A percentile compares a stretch with the other conserved stretches of the same genome.
These are phyloP conservation scores for Bos javanicus DNA, from an alignment of 2,113 vertebrate species.

Conservation along the genomic window DNA sequence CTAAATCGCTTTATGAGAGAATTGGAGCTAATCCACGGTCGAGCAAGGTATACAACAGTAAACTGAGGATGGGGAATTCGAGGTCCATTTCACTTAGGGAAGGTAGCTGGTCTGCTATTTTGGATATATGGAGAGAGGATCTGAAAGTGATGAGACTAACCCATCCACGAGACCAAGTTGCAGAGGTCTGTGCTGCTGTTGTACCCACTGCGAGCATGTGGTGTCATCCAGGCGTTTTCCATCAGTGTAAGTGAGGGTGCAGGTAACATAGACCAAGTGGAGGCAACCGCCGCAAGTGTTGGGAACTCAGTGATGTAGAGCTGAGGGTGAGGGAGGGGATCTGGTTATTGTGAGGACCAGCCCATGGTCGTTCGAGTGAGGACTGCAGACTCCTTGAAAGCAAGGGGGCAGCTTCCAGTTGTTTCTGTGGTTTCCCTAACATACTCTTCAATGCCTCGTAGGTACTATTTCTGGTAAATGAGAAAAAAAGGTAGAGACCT, in stretches of 20 bases:
- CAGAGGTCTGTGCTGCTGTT: not conserved
- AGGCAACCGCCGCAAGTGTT: not conserved
- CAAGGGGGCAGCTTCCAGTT: not conserved
- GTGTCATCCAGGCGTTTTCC: not conserved
- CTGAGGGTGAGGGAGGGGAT: not conserved
- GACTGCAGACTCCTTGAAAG: not conserved
- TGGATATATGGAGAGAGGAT: not conserved
- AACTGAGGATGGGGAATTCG: not conserved
- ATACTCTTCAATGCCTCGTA: not conserved
- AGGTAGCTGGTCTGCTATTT: not conserved
- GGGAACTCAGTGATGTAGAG: not conserved
- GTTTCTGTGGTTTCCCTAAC: not conserved
- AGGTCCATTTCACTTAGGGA: not conserved
- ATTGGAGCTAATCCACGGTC: not conserved
- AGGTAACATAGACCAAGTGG: no score
- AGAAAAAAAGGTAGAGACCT: not conserved
- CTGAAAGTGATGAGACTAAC: not conserved
- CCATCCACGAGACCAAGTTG: fast-evolving
- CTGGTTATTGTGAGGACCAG: not conserved
- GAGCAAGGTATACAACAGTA: not conserved
- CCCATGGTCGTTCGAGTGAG: not conserved
- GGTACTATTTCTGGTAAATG: not conserved
- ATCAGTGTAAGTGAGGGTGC: not conserved
- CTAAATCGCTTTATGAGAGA: not conserved
- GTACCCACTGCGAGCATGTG: not conserved